Percentiles rank a stretch among this genome's conserved stretches.
phyloP scores from a whole-genome alignment of 2,113 vertebrate genomes.

The Corapipo altera region DNA sequence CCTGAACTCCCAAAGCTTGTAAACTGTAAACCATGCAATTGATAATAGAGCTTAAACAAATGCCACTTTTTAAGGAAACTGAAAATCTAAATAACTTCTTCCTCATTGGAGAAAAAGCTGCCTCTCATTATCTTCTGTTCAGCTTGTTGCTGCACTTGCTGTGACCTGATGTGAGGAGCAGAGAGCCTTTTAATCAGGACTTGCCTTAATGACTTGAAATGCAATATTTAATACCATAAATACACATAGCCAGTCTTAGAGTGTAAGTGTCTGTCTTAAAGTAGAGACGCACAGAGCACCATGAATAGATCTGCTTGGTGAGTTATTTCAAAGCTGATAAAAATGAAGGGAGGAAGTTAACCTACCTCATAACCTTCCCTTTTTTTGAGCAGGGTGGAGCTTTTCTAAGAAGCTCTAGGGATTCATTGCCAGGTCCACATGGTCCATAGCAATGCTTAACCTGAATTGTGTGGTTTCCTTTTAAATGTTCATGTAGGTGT shows the following conservation, averaged over 20 bases:
- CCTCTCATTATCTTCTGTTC: background rate
- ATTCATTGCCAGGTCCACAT: background rate
- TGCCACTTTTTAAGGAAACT: background rate
- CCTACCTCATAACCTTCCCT: slow-evolving; percentile 9
- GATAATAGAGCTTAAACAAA: background rate
- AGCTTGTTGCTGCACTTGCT: background rate
- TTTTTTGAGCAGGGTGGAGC: background rate
- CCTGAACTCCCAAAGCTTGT: background rate
- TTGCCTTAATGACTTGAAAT: background rate
- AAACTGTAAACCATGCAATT: background rate
- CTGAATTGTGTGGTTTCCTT: slow-evolving; percentile 15
- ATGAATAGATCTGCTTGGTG: background rate
- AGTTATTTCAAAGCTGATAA: slow-evolving; percentile 33
- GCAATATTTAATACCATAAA: background rate
- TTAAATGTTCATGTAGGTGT: slow-evolving; percentile 26
- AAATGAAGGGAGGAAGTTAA: slow-evolving; percentile 41
- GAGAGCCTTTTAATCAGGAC: background rate
- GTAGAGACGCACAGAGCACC: background rate
- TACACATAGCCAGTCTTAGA: background rate
- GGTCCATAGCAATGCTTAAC: background rate
- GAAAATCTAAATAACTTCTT: background rate
- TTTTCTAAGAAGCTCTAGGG: slow-evolving; percentile 34
- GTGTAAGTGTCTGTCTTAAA: background rate
- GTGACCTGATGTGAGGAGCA: background rate
- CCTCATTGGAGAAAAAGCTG: background rate